Evolutionary conservation across 1,140 invertebrate genomes (phyloP), one percentile per base, ranked within the genome.

Genomic region (Lutraria rhynchaena): DNA sequence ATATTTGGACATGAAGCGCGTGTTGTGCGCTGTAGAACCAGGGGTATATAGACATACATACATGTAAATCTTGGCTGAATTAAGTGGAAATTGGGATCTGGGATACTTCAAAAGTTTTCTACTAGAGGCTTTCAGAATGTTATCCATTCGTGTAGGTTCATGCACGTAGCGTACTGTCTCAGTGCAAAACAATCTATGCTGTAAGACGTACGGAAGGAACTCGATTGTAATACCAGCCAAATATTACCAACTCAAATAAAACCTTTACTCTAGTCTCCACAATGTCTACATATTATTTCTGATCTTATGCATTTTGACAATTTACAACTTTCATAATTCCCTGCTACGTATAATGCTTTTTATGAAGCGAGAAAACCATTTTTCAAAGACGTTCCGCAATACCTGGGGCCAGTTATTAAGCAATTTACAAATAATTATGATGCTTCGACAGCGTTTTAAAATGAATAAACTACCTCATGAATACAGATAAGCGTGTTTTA

Each of bases 301-400:
- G 51, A 57, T 58, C 70, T 74, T 74, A 74, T 74, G 55, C 51
- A 46, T 74, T 74, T 63, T 63, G 73, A 76, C 73, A 76, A 63
- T 76, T 61, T 76, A 76, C 57, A 76, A 63, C 73, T 46, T 63
- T 76, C 24, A 63, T 76, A 76, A 60, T 63, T 76, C 70, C 73
- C 29, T 35, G 35, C 27, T 49, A 27, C 73, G 37, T 24, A 61
- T 76, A 76, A 63, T 63, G 33, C 22, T 76, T 76, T 49, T n/a
- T 76, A 61, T 63, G 33, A 61, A 53, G 27, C 31, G 15, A 37
- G 60, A 58, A 76, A 76, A 13, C 33, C 7, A 76, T 29, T 76
- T 63, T 76, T 76, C 60, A 61, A 76, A 76, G 60, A 51, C 41
- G 35, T 41, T 9, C 35, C 11, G 24, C 63, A 46, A 49, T 76